Conservation (phyloP, 2,888 invertebrate species). For the Elaeidobius kamerunicus region DNA sequence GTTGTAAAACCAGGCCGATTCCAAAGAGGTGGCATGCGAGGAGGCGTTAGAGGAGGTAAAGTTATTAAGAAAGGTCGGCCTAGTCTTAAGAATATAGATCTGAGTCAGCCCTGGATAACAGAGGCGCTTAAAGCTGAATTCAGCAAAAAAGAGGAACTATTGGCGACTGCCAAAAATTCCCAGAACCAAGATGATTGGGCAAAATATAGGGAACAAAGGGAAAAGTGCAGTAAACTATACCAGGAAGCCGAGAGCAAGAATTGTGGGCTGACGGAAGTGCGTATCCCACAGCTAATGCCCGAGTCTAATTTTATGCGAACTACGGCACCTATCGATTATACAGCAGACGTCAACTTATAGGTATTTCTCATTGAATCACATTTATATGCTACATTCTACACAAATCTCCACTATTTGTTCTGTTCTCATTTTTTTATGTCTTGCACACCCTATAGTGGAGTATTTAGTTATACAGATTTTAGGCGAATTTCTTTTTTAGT, state of each 20-base stretch:
- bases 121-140: slow-evolving; percentile 56
- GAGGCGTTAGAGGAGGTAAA: slow-evolving; percentile 41
- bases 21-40: slow-evolving; percentile 33
- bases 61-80: slow-evolving; percentile 41
- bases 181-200: slow-evolving; percentile 56
- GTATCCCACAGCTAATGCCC: slow-evolving; percentile 51
- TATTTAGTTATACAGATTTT: slow-evolving; percentile 9
- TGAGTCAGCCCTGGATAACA: slow-evolving; percentile 59
- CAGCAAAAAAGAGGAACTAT: slow-evolving; percentile 50
- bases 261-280: slow-evolving; percentile 55
- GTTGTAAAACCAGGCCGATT: slow-evolving; percentile 32
- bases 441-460: slow-evolving; percentile 12
- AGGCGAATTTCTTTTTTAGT: slow-evolving; percentile 23
- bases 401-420: slow-evolving; percentile 15
- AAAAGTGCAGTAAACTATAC: slow-evolving; percentile 57
- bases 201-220: slow-evolving; percentile 56
- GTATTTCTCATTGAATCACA: slow-evolving; percentile 42
- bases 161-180: slow-evolving; percentile 50
- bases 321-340: slow-evolving; percentile 51
- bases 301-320: slow-evolving; percentile 47
- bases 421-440: background rate
- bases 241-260: slow-evolving; percentile 55
- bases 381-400: slow-evolving; percentile 15
- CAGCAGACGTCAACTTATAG: slow-evolving; percentile 50
- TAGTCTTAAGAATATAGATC: slow-evolving; percentile 42